Conservation (phyloP, 2,888 invertebrate genomes). For the Uloborus plumipes region DNA sequence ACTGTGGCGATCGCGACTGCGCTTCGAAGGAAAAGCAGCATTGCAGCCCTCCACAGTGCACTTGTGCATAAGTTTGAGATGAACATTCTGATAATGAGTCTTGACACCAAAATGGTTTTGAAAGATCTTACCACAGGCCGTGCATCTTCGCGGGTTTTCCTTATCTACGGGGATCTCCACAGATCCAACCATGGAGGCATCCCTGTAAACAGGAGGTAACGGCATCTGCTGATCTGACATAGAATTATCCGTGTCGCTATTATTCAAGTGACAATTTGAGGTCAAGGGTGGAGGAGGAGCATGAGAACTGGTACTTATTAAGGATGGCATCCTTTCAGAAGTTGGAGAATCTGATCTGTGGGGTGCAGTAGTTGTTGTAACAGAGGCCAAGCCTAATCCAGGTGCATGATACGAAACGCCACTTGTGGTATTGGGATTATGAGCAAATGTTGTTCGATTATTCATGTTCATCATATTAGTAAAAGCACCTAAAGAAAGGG, state of each 20-base stretch:
- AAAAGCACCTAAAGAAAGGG: constrained; percentile 79
- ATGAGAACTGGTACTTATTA: constrained; percentile 73
- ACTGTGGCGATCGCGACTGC: constrained; percentile 92
- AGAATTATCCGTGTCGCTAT: constrained; percentile 73
- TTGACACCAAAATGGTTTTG: constrained; percentile 94
- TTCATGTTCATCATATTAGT: constrained; percentile 56
- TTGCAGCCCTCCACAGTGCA: constrained; percentile 95
- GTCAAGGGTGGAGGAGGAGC: constrained; percentile 16
- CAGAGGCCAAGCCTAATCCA: constrained; percentile 72
- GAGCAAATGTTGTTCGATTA: constrained; percentile 28
- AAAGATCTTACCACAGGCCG: constrained; percentile 92
- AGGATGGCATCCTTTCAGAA: constrained; percentile 72
- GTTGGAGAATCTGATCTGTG: constrained; percentile 72
- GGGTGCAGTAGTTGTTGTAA: constrained; percentile 74
- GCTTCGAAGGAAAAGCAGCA: constrained; percentile 93
- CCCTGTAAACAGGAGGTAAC: constrained; percentile 69
- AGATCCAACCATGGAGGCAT: constrained; percentile 67
- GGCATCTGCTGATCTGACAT: constrained; percentile 66
- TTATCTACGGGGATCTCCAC: constrained; percentile 89
- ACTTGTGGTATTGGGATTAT: constrained; percentile 34
- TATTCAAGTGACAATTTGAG: constrained; percentile 70
- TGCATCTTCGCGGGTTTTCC: constrained; percentile 91
- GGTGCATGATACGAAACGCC: constrained; percentile 68
- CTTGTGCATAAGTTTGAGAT: constrained; percentile 94
- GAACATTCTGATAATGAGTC: constrained; percentile 95